These are phyloP conservation scores for Glaucopsyche alexis DNA, from an alignment of 2,888 invertebrate species.

Conservation along the genomic window DNA sequence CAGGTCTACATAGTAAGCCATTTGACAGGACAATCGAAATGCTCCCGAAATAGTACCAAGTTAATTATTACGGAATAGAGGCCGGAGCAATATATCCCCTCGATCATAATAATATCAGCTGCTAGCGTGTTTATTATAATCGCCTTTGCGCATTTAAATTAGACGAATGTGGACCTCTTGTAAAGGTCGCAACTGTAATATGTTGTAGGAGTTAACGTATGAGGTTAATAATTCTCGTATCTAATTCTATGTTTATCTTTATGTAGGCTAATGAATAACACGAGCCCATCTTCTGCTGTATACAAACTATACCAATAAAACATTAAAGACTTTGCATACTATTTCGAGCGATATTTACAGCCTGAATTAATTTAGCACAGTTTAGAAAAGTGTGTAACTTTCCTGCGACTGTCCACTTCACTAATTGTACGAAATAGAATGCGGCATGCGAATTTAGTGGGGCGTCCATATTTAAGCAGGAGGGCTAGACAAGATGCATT, in stretches of 20 bases:
- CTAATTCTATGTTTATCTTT: too few relatives aligned
- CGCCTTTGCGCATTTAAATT: background rate
- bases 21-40: too few relatives aligned
- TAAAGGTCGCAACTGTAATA: background rate
- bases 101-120: background rate
- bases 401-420: background rate
- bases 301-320: too few relatives aligned
- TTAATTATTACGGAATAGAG: background rate
- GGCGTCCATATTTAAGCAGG: conserved; percentile 22
- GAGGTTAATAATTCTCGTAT: too few relatives aligned
- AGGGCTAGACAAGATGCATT: too few relatives aligned
- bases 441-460: conserved; percentile 13
- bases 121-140: background rate
- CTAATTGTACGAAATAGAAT: conserved; percentile 1
- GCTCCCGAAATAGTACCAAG: background rate
- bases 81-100: background rate
- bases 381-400: background rate
- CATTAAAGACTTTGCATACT: too few relatives aligned
- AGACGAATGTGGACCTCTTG: background rate
- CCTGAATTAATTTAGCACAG: background rate
- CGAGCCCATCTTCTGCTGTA: too few relatives aligned
- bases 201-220: background rate
- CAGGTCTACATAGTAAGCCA: too few relatives aligned
- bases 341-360: background rate
- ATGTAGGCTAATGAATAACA: too few relatives aligned